Conservation (phyloP, 2,797 vertebrate genomes). For the Taenioides sp. region DNA sequence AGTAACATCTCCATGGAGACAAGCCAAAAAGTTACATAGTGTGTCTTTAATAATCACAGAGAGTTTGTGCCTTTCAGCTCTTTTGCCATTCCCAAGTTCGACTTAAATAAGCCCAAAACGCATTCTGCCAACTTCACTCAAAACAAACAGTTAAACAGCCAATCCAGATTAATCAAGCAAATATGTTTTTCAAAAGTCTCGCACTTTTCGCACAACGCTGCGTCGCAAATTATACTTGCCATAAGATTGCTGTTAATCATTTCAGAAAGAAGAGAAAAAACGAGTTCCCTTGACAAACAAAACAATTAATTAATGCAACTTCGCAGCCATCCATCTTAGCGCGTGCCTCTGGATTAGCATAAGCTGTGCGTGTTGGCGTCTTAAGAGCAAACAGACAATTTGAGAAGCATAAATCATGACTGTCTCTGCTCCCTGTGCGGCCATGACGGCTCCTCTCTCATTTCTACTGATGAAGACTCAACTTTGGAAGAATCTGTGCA, state of each 20-base stretch:
- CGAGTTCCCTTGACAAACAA: slow-evolving; percentile 80
- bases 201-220: slow-evolving; percentile 57
- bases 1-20: background rate
- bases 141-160: slow-evolving; percentile 68
- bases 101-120: slow-evolving; percentile 59
- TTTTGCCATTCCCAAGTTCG: slow-evolving; percentile 51
- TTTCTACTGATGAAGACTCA: slow-evolving; percentile 63
- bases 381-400: slow-evolving; percentile 89
- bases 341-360: slow-evolving; percentile 86
- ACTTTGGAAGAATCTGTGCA: slow-evolving; percentile 48
- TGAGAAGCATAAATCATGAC: slow-evolving; percentile 88
- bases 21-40: too few species aligned
- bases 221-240: slow-evolving; percentile 69
- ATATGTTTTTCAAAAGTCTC: slow-evolving; percentile 68
- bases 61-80: slow-evolving; percentile 23
- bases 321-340: slow-evolving; percentile 82
- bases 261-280: slow-evolving; percentile 62
- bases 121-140: slow-evolving; percentile 56
- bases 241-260: slow-evolving; percentile 77
- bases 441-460: slow-evolving; percentile 75
- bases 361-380: slow-evolving; percentile 88
- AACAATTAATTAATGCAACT: slow-evolving; percentile 84
- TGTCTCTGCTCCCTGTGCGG: slow-evolving; percentile 80
- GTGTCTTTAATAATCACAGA: background rate
- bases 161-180: slow-evolving; percentile 70